phyloP scores from a whole-genome alignment of 2,113 vertebrate species.

The Calyptomena viridis region DNA sequence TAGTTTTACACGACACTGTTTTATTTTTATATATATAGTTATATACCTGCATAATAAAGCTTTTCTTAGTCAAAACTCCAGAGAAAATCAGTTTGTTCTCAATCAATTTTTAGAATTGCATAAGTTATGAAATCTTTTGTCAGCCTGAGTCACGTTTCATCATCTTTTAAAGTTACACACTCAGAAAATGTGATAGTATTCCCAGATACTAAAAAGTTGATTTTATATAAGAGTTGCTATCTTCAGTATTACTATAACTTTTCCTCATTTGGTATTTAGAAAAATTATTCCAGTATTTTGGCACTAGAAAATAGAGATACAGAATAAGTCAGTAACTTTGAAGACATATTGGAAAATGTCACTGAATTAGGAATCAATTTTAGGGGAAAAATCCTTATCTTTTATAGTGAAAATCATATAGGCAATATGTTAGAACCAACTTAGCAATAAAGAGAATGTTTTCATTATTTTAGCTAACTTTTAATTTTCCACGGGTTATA shows the following conservation, averaged over 20 bases:
- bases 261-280: not conserved
- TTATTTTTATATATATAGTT: not conserved
- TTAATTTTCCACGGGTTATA: not conserved
- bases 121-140: not conserved
- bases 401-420: not conserved
- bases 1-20: not conserved
- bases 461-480: not conserved
- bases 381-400: not conserved
- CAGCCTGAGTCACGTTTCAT: not conserved
- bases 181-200: not conserved
- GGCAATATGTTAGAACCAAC: not conserved
- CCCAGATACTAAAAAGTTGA: not conserved
- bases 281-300: not conserved
- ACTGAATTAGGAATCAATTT: not conserved
- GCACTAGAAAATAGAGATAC: not conserved
- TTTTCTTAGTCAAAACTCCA: not conserved
- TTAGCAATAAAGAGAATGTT: not conserved
- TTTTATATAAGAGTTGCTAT: not conserved
- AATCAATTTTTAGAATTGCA: not conserved
- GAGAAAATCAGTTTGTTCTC: not conserved
- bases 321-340: not conserved
- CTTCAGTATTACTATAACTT: not conserved
- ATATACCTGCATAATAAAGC: not conserved
- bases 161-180: not conserved
- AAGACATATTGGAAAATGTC: not conserved